Percentiles rank a stretch among this genome's conserved stretches.
Conservation (phyloP, 2,113 vertebrate species). For the Orientallactaga bullata region DNA sequence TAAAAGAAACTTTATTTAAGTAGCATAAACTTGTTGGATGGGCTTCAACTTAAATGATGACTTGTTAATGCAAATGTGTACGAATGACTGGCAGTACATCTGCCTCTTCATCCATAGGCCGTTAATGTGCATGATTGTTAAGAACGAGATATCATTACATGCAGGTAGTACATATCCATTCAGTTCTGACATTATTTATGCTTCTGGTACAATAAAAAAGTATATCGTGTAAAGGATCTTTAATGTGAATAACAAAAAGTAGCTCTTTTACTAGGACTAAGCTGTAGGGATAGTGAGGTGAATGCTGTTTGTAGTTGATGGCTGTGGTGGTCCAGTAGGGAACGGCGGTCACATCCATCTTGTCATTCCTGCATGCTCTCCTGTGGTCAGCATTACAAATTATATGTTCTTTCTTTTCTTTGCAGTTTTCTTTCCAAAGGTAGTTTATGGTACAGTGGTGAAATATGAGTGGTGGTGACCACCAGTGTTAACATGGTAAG, state of each 20-base stretch:
- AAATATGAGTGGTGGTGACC: conserved; percentile 80
- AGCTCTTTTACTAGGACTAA: conserved; percentile 81
- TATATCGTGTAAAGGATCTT: conserved; percentile 85
- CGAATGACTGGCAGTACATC: conserved; percentile 90
- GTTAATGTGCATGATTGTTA: conserved; percentile 90
- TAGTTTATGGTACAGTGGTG: conserved; percentile 50
- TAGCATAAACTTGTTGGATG: conserved; percentile 92
- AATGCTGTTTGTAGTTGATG: conserved; percentile 84
- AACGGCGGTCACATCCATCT: conserved; percentile 76
- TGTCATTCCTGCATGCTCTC: conserved; percentile 81
- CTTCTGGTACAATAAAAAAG: conserved; percentile 86
- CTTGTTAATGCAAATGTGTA: conserved; percentile 92
- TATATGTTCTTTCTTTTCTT: background rate
- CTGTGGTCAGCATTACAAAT: conserved; percentile 80
- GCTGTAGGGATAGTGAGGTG: conserved; percentile 85
- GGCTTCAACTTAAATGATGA: conserved; percentile 92
- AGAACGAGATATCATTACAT: conserved; percentile 89
- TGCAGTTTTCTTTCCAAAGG: conserved; percentile 37
- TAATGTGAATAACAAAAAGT: conserved; percentile 83
- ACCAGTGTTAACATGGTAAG: conserved; percentile 82
- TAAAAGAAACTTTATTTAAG: conserved; percentile 92
- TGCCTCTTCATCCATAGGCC: conserved; percentile 91
- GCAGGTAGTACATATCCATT: conserved; percentile 89
- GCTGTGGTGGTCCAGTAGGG: conserved; percentile 83
- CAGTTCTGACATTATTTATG: conserved; percentile 89